Base-by-base conservation (phyloP, 2,888 invertebrate genomes). In the Agrotis ipsilon region DNA sequence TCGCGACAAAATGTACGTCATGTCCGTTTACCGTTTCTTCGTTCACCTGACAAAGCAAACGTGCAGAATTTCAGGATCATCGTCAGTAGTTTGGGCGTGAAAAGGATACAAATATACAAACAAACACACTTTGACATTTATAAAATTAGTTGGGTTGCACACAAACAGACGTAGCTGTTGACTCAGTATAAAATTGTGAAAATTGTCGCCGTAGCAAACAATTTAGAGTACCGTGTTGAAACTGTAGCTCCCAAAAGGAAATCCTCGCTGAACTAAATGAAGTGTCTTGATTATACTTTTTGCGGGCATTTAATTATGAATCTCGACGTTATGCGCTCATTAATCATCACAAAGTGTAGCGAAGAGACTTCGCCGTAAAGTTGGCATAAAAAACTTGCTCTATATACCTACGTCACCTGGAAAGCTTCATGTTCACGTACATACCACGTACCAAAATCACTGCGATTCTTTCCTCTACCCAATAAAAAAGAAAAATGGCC, bases 291-390 rank as follows among this genome's bases (percentile, higher is more conserved):
- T 89, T 87, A 88, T 88, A 88, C 84, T 89, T 89, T 89, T 82
- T 83, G 87, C 86, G 79, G 86, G 72, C 85, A 87, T 90, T 90
- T 90, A 89, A 91, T 91, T 88, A 89, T 88, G 86, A 89, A 88
- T 87, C 87, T 87, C 85, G 70, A 81, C 86, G 82, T 90, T 89
- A 90, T 89, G 86, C 79, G 80, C 81, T 86, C 89, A 87, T 90
- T 88, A 86, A 89, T 90, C 90, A 91, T 87, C 86, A 85, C 69
- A 77, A 83, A 80, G 82, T 80, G 74, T 70, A 72, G 65, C 79
- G 72, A 75, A 73, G 75, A 68, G 74, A 57, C 78, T 68, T 74
- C 58, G 68, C 71, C 75, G 49, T 73, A 55, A 78, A 78, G 64
- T 77, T 60, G 54, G 64, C 65, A 75, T 70, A 79, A 63, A 77